Evolutionary conservation across 2,797 vertebrate species (phyloP).

Genomic region (Ceryle rudis): DNA sequence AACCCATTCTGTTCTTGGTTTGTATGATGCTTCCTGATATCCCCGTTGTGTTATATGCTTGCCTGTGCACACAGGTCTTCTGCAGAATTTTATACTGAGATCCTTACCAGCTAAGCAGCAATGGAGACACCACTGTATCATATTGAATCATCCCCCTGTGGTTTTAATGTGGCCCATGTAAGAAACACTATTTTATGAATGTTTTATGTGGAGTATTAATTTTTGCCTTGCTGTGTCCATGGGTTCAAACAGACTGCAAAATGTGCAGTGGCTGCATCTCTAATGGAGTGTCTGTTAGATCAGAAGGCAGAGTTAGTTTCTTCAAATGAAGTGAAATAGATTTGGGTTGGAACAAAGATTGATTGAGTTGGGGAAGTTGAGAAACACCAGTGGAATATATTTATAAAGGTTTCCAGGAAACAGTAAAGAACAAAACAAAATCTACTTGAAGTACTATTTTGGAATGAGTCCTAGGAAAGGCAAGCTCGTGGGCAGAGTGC

Average conservation of each 20-base stretch:
- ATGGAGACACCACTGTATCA: background rate
- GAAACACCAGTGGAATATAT: slow-evolving; percentile 34
- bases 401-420: slow-evolving; percentile 53
- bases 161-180: background rate
- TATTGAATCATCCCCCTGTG: background rate
- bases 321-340: slow-evolving; percentile 53
- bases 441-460: slow-evolving; percentile 44
- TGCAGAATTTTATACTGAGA: background rate
- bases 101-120: background rate
- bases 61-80: background rate
- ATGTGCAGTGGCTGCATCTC: slow-evolving; percentile 27
- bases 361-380: slow-evolving; percentile 50
- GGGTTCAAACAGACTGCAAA: slow-evolving; percentile 51
- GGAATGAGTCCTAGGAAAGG: slow-evolving; percentile 18
- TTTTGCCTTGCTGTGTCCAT: background rate
- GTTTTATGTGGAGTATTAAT: background rate
- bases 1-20: background rate
- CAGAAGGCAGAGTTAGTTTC: slow-evolving; percentile 43
- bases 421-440: slow-evolving; percentile 22
- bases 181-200: background rate
- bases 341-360: slow-evolving; percentile 55
- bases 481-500: slow-evolving; percentile 1
- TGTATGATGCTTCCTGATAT: background rate
- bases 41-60: background rate
- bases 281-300: slow-evolving; percentile 36